A percentile compares a stretch with the other conserved stretches of the same genome.
phyloP scores from a whole-genome alignment of 2,888 invertebrate genomes.

The Tribolium freemani region DNA sequence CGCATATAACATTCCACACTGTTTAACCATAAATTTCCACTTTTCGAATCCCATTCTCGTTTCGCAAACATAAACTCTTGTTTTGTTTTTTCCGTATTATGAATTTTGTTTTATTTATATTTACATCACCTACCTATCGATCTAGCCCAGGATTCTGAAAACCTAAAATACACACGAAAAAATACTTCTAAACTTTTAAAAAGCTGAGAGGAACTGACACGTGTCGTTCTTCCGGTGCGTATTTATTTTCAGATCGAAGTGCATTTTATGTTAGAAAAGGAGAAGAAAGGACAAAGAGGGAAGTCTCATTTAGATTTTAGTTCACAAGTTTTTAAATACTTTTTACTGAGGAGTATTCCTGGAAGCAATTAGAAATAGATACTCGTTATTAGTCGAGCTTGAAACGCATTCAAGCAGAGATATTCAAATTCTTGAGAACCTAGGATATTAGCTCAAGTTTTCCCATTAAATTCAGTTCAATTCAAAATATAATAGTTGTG shows the following conservation, averaged over 20 bases:
- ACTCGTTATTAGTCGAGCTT: background rate
- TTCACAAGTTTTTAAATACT: conserved; percentile 30
- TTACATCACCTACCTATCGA: conserved; percentile 7
- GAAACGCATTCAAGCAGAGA: background rate
- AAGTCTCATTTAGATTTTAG: conserved; percentile 17
- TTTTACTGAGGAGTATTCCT: conserved; percentile 25
- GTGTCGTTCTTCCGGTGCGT: conserved; percentile 16
- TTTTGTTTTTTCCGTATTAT: conserved; percentile 31
- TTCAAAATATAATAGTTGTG: too few species aligned
- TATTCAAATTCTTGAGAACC: background rate
- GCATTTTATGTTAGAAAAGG: conserved; percentile 28
- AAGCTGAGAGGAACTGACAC: background rate
- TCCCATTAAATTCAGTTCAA: too few species aligned
- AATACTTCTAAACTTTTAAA: conserved; percentile 11
- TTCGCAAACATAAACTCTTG: conserved; percentile 38
- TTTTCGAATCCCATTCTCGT: conserved; percentile 38
- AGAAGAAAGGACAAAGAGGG: conserved; percentile 2
- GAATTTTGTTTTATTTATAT: conserved; percentile 31
- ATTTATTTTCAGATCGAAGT: conserved; percentile 13
- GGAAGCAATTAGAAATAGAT: conserved; percentile 6
- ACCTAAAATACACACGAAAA: background rate
- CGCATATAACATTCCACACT: conserved; percentile 48
- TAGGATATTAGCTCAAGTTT: background rate
- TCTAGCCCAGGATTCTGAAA: background rate
- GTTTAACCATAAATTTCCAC: conserved; percentile 49